phyloP scores from a whole-genome alignment of 2,113 vertebrate genomes.

The Hipposideros armiger region DNA sequence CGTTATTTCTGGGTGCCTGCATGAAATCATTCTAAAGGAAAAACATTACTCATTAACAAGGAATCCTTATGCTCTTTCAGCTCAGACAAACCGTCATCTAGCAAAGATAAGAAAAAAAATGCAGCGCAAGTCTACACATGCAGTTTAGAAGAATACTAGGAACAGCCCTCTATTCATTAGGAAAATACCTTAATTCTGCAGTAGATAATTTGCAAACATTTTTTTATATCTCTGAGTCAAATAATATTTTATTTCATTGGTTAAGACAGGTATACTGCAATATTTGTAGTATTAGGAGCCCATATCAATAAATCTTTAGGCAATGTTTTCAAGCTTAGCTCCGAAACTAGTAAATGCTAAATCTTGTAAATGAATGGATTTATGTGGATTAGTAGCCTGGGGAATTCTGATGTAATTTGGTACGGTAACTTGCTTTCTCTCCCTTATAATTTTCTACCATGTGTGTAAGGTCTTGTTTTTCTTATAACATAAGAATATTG shows the following conservation, averaged over 20 bases:
- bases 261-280: not conserved
- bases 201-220: not conserved
- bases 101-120: not conserved
- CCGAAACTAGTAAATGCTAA: no score
- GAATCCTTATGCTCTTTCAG: not conserved
- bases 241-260: not conserved
- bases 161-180: not conserved
- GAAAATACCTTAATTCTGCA: not conserved
- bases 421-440: not conserved
- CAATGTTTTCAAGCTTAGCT: accelerated
- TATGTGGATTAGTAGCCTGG: not conserved
- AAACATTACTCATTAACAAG: not conserved
- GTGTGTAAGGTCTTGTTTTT: not conserved
- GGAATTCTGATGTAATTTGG: not conserved
- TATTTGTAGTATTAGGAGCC: not conserved
- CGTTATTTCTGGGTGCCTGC: not conserved
- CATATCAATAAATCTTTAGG: not conserved
- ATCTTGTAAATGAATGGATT: not conserved
- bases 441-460: not conserved
- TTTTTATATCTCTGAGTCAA: not conserved
- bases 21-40: not conserved
- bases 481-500: not conserved
- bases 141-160: not conserved
- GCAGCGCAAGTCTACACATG: not conserved
- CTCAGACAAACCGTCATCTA: not conserved